A percentile compares a stretch with the other conserved stretches of the same genome.
Evolutionary conservation across 2,797 vertebrate species (phyloP).

Genomic region (Neosilurus mollespiculum): DNA sequence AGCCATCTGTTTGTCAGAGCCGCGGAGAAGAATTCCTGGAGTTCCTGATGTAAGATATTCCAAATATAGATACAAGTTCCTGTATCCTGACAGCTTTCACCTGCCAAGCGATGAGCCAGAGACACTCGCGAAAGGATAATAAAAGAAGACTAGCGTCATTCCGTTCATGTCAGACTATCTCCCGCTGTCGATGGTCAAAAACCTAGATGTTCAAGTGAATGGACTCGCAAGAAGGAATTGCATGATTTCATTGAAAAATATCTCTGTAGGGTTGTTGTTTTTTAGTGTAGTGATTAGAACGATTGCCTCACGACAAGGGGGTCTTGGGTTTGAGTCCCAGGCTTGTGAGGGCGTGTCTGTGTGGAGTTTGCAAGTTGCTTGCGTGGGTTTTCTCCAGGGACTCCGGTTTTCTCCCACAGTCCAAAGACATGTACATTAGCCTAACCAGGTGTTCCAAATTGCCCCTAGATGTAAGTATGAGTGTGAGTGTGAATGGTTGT

Average conservation of each 20-base stretch:
- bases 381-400: no score
- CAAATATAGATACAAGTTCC: not conserved
- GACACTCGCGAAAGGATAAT: not conserved
- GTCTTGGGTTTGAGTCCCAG: no score
- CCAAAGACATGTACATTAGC: no score
- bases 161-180: not conserved
- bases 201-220: slow-evolving; percentile 5
- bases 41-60: slow-evolving; percentile 9
- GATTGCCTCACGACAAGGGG: no score
- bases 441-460: no score
- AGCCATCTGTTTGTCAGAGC: slow-evolving; percentile 23
- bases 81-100: not conserved
- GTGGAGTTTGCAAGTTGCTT: no score
- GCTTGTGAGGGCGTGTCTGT: no score
- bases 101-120: not conserved
- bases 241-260: slow-evolving; percentile 68
- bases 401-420: no score
- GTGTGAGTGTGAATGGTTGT: no score
- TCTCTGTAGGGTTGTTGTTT: slow-evolving; percentile 62
- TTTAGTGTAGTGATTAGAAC: not conserved
- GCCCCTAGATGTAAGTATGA: no score
- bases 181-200: not conserved
- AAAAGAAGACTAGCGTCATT: not conserved
- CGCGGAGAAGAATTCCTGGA: slow-evolving; percentile 12
- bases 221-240: slow-evolving; percentile 62